Conservation (phyloP, 2,888 invertebrate species). For the Lasioglossum morio region DNA sequence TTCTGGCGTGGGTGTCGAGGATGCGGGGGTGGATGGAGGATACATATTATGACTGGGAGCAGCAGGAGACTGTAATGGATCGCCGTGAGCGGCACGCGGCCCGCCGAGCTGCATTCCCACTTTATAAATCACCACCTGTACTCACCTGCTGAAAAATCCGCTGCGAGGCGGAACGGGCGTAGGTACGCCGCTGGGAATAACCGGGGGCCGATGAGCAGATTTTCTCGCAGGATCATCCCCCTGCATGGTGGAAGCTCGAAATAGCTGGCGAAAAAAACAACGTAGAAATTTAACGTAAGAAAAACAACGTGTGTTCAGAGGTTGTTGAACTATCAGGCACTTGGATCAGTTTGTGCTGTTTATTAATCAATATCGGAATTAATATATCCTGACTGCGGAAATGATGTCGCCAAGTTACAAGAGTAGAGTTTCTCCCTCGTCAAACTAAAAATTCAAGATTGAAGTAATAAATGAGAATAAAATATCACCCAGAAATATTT, state of each 20-base stretch:
- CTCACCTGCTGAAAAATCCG: constrained; percentile 72
- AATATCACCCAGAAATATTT: too few species aligned
- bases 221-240: constrained; percentile 64
- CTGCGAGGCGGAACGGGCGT: constrained; percentile 57
- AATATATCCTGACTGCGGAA: too few species aligned
- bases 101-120: constrained; percentile 71
- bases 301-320: neutral
- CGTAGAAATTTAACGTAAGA: neutral
- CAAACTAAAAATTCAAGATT: too few species aligned
- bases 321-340: too few species aligned
- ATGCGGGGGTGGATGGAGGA: constrained; percentile 12
- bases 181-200: constrained; percentile 43
- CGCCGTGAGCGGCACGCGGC: constrained; percentile 67
- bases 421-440: too few species aligned
- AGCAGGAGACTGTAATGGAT: constrained; percentile 76
- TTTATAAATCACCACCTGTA: constrained; percentile 74
- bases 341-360: too few species aligned
- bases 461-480: too few species aligned
- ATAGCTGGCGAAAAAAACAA: neutral
- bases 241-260: neutral
- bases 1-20: neutral
- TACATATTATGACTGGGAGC: constrained; percentile 75
- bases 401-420: too few species aligned
- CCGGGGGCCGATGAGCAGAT: constrained; percentile 33
- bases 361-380: too few species aligned